Percentiles rank a stretch among this genome's conserved stretches.
Conservation (phyloP, 2,797 vertebrate genomes). For the Pelochelys cantorii region DNA sequence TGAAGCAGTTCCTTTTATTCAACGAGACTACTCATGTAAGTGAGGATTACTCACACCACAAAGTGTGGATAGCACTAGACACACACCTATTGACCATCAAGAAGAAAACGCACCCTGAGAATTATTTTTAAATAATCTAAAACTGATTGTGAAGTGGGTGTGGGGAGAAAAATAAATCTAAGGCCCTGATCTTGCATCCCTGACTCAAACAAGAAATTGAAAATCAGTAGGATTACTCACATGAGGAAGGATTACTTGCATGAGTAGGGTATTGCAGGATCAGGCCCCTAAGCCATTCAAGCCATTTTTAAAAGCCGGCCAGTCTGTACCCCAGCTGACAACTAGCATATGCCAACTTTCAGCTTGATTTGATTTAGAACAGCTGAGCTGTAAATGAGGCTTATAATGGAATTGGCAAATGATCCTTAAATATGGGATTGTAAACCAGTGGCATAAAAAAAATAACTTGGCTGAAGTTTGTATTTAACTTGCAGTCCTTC, state of each 20-base stretch:
- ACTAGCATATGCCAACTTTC: not conserved
- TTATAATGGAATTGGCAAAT: constrained; percentile 67
- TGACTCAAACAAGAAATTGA: accelerated
- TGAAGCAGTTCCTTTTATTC: not conserved
- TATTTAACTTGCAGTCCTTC: not conserved
- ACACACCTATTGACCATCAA: constrained; percentile 20
- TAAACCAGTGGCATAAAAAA: not conserved
- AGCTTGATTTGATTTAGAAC: constrained; percentile 58
- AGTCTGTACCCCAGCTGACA: not conserved
- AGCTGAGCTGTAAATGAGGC: constrained; percentile 65
- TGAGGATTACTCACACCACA: not conserved
- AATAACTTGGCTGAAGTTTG: constrained; percentile 10
- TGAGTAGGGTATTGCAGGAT: accelerated
- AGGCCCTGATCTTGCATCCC: not conserved
- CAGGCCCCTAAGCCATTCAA: not conserved
- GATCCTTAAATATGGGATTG: not conserved
- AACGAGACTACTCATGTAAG: not conserved
- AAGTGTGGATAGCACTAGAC: not conserved
- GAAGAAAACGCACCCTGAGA: not conserved
- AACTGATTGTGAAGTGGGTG: not conserved
- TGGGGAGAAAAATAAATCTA: constrained; percentile 9
- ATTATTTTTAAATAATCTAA: not conserved
- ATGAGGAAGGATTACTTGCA: accelerated
- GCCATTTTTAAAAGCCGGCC: not conserved
- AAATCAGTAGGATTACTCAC: not conserved